Conservation (phyloP, 2,797 vertebrate genomes). For the Cirrhinus molitorella region DNA sequence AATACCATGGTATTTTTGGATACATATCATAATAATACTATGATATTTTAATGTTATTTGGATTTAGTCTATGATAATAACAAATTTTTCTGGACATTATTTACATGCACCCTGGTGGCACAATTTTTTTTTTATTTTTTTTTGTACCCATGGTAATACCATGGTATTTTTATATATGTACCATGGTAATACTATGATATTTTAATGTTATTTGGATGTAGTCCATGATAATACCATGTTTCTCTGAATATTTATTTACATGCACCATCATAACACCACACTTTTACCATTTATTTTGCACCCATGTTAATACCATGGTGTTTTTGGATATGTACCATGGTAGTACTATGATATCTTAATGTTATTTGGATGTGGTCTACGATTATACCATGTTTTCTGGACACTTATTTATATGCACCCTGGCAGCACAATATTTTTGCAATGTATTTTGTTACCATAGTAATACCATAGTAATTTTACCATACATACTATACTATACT, state of each 20-base stretch:
- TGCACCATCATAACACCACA: too few species aligned
- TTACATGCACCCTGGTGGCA: background rate
- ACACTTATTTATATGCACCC: too few species aligned
- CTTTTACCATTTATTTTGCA: too few species aligned
- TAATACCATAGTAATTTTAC: too few species aligned
- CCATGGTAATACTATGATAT: background rate
- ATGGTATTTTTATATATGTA: background rate
- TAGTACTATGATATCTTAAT: background rate
- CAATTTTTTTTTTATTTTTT: background rate
- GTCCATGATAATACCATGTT: background rate
- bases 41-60: background rate
- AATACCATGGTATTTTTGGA: background rate
- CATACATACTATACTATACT: too few species aligned
- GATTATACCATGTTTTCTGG: too few species aligned
- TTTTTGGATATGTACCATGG: background rate
- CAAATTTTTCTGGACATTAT: background rate
- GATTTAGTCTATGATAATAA: background rate
- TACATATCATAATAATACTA: background rate
- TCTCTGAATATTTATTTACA: background rate
- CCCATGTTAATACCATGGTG: background rate
- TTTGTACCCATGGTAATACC: too few species aligned
- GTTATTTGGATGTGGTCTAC: background rate
- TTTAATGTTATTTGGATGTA: background rate
- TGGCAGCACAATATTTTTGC: too few species aligned
- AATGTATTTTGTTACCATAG: too few species aligned